phyloP scores from a whole-genome alignment of 2,888 invertebrate species.

The Acanthopleura granulata region DNA sequence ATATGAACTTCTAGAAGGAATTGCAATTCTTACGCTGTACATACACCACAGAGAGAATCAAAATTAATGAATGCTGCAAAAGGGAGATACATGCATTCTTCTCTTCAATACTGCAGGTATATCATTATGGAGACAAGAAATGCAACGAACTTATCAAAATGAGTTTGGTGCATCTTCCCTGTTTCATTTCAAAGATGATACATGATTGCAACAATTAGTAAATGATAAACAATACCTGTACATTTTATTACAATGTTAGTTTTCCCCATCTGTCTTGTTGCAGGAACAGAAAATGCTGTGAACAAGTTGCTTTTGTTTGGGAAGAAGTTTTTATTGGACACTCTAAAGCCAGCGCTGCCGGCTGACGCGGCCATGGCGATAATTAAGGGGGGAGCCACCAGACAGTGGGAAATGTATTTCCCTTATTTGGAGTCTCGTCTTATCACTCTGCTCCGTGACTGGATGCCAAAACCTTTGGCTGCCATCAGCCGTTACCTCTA shows the following conservation, averaged over 20 bases:
- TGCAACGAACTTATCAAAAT: too few relatives aligned
- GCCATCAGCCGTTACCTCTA: slow-evolving; percentile 35
- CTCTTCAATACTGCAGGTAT: too few relatives aligned
- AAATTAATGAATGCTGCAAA: too few relatives aligned
- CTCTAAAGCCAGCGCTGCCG: slow-evolving; percentile 46
- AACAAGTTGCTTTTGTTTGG: slow-evolving; percentile 44
- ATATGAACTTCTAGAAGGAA: too few relatives aligned
- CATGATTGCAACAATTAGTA: too few relatives aligned
- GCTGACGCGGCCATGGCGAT: slow-evolving; percentile 60
- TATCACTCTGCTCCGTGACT: slow-evolving; percentile 42
- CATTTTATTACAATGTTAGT: background rate
- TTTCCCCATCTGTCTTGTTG: background rate
- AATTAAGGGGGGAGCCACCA: slow-evolving; percentile 51
- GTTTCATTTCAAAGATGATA: too few relatives aligned
- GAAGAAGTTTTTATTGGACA: slow-evolving; percentile 39
- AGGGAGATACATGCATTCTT: too few relatives aligned
- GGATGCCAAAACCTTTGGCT: slow-evolving; percentile 44
- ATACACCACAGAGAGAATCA: too few relatives aligned
- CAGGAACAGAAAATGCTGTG: slow-evolving; percentile 62
- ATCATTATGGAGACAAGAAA: too few relatives aligned
- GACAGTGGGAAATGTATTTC: slow-evolving; percentile 54
- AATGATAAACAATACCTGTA: too few relatives aligned
- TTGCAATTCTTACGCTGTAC: too few relatives aligned
- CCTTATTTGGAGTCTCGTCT: slow-evolving; percentile 45
- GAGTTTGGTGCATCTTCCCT: too few relatives aligned